phyloP scores from a whole-genome alignment of 2,113 vertebrate species.

The Daboia siamensis region DNA sequence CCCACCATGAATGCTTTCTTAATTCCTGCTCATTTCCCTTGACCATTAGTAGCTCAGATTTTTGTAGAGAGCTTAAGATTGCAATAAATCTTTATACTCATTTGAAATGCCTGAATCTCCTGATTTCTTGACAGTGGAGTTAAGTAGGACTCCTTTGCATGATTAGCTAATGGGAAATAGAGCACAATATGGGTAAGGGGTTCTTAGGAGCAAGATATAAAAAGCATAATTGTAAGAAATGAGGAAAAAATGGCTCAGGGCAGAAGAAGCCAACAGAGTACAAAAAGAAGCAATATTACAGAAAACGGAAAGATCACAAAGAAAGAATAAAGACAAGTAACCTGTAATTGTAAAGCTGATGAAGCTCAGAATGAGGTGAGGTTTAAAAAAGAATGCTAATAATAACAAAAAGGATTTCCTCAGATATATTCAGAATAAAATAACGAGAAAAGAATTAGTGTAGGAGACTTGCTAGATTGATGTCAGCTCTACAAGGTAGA shows the following conservation, averaged over 20 bases:
- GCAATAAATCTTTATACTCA: no score
- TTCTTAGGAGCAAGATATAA: not conserved
- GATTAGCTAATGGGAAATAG: not conserved
- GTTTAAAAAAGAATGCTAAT: not conserved
- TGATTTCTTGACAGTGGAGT: no score
- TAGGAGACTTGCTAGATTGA: not conserved
- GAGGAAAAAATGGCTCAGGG: not conserved
- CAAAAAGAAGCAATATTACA: not conserved
- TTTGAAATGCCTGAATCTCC: no score
- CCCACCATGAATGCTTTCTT: no score
- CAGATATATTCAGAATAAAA: not conserved
- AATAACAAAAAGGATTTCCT: not conserved
- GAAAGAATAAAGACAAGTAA: not conserved
- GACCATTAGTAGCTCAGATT: no score
- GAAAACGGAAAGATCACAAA: not conserved
- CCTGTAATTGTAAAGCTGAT: not conserved
- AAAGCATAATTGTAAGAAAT: not conserved
- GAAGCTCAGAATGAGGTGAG: not conserved
- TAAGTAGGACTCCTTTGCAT: not conserved
- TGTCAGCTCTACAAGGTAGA: not conserved
- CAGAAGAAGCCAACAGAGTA: not conserved
- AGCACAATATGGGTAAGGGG: not conserved
- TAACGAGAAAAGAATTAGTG: not conserved
- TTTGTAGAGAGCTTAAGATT: no score
- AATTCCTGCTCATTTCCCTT: no score